These are phyloP conservation scores for Chrysomela aeneicollis DNA, from an alignment of 2,888 invertebrate genomes.

Conservation along the genomic window DNA sequence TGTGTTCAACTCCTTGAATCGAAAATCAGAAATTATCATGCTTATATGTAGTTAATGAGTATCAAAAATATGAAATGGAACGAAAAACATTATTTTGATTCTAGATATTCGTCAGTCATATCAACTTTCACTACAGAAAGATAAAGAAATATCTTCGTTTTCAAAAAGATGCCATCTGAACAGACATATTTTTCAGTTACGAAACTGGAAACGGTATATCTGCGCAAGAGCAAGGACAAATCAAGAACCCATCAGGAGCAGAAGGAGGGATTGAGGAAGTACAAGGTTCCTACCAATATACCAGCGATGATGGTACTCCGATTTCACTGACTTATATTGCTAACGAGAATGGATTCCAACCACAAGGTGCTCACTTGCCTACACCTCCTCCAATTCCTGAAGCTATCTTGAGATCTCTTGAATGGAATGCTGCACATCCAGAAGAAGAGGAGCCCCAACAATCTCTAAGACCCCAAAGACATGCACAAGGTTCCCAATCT, in stretches of 20 bases:
- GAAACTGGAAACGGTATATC: slow-evolving; percentile 70
- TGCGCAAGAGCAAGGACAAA: slow-evolving; percentile 67
- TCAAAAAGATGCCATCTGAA: too few relatives aligned
- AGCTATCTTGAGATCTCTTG: slow-evolving; percentile 74
- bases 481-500: neutral
- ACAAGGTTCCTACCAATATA: slow-evolving; percentile 46
- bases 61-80: too few relatives aligned
- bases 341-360: slow-evolving; percentile 75
- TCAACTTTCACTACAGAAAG: too few relatives aligned
- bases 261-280: slow-evolving; percentile 52
- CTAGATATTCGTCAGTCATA: too few relatives aligned
- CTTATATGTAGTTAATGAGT: too few relatives aligned
- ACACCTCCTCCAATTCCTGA: slow-evolving; percentile 83
- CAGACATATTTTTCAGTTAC: slow-evolving; percentile 48
- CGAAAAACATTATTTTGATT: too few relatives aligned
- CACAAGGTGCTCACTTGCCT: slow-evolving; percentile 77
- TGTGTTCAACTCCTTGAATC: too few relatives aligned
- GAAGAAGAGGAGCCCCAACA: slow-evolving; percentile 42
- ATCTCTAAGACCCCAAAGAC: slow-evolving; percentile 20
- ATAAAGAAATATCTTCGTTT: too few relatives aligned
- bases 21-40: too few relatives aligned
- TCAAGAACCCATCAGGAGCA: slow-evolving; percentile 64
- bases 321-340: slow-evolving; percentile 67
- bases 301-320: slow-evolving; percentile 45
- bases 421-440: slow-evolving; percentile 49